These are phyloP conservation scores for Microctonus aethiopoides DNA, from an alignment of 2,888 invertebrate genomes.

Conservation along the genomic window DNA sequence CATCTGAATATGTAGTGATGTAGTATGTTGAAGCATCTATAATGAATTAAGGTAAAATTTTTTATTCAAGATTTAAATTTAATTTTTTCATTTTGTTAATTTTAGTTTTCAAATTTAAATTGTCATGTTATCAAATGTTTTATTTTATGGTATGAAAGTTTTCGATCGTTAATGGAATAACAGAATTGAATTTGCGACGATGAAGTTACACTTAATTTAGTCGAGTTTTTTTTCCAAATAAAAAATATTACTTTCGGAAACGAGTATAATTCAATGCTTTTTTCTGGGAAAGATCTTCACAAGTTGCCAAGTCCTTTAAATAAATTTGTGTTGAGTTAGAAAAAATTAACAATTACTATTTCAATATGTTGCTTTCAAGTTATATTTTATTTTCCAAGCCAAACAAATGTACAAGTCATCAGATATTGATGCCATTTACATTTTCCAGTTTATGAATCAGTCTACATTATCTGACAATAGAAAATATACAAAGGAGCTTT, in stretches of 20 bases:
- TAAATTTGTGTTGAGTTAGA: background rate
- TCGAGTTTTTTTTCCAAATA: background rate
- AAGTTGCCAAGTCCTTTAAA: background rate
- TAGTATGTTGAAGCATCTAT: too few relatives aligned
- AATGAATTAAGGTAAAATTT: too few relatives aligned
- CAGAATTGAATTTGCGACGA: background rate
- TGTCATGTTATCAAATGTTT: too few relatives aligned
- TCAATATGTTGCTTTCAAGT: background rate
- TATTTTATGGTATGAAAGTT: slow-evolving; percentile 6
- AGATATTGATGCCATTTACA: background rate
- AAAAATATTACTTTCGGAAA: background rate
- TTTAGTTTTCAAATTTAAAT: too few relatives aligned
- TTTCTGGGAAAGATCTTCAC: too few relatives aligned
- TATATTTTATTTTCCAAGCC: background rate
- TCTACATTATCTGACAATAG: too few relatives aligned
- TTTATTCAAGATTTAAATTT: too few relatives aligned
- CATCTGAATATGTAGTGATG: too few relatives aligned
- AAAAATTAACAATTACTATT: background rate
- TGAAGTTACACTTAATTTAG: background rate
- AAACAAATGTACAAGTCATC: background rate
- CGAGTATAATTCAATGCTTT: too few relatives aligned
- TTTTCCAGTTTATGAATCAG: too few relatives aligned
- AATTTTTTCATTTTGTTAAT: too few relatives aligned
- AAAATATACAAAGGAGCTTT: background rate
- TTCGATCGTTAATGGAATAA: slow-evolving; percentile 27